Evolutionary conservation across 2,113 vertebrate genomes (phyloP).

Genomic region (Cyprinodon brontotheroides): DNA sequence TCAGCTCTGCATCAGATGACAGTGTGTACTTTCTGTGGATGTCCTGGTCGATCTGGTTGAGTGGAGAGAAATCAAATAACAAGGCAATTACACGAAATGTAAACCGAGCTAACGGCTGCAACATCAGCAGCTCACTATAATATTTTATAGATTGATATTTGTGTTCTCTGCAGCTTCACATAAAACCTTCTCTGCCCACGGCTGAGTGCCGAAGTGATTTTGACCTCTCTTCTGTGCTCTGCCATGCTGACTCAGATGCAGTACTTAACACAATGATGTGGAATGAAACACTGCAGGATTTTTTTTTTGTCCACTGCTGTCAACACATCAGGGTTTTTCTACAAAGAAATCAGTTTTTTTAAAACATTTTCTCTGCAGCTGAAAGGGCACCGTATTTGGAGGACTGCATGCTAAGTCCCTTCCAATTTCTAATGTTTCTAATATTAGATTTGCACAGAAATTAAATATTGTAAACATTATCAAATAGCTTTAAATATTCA

Average conservation of each 20-base stretch:
- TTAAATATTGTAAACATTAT: too few relatives aligned
- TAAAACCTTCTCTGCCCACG: slow-evolving; percentile 40
- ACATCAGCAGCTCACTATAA: slow-evolving; percentile 32
- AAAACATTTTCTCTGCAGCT: not conserved
- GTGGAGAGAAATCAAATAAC: slow-evolving; percentile 73
- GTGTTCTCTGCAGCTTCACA: slow-evolving; percentile 35
- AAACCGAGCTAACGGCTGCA: slow-evolving; percentile 46
- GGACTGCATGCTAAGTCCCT: not conserved
- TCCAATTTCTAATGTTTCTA: not conserved
- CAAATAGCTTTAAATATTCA: too few relatives aligned
- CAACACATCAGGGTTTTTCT: not conserved
- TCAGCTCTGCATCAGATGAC: slow-evolving; percentile 88
- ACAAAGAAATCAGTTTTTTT: not conserved
- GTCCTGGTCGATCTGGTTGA: slow-evolving; percentile 89
- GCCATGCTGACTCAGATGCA: slow-evolving; percentile 24
- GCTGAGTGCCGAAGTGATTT: slow-evolving; percentile 35
- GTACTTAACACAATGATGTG: slow-evolving; percentile 39
- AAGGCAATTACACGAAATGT: slow-evolving; percentile 69
- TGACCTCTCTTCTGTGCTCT: slow-evolving; percentile 18
- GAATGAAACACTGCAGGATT: slow-evolving; percentile 17
- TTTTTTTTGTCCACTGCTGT: not conserved
- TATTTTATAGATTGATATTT: slow-evolving; percentile 53
- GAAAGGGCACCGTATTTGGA: not conserved
- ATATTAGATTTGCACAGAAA: too few relatives aligned
- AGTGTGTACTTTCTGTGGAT: slow-evolving; percentile 88